These are phyloP conservation scores for Drosophila nr. perissopoda DNA, from an alignment of 2,888 invertebrate species.

Conservation along the genomic window DNA sequence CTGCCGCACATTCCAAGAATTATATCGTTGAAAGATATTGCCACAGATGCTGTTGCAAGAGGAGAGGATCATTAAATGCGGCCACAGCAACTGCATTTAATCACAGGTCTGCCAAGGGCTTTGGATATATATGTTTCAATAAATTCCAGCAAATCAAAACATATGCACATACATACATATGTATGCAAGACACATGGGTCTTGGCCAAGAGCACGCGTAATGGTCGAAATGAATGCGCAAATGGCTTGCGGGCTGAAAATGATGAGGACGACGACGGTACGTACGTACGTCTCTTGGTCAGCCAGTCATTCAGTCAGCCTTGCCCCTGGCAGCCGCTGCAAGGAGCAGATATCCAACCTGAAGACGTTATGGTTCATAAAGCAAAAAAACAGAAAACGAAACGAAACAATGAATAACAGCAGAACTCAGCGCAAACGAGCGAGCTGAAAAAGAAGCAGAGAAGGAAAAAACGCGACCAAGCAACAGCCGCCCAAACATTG, in stretches of 20 bases:
- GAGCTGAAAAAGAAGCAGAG: slow-evolving; percentile 15
- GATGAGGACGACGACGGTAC: slow-evolving; percentile 32
- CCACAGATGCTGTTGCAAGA: slow-evolving; percentile 9
- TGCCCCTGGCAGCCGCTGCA: slow-evolving; percentile 63
- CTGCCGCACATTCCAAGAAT: slow-evolving; percentile 63
- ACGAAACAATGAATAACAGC: slow-evolving; percentile 39
- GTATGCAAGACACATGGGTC: slow-evolving; percentile 5
- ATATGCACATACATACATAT: slow-evolving; percentile 21
- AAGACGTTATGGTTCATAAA: slow-evolving; percentile 81
- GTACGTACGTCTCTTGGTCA: neutral
- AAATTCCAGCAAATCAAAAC: slow-evolving; percentile 77
- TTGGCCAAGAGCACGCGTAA: slow-evolving; percentile 61
- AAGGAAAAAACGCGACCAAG: slow-evolving; percentile 52
- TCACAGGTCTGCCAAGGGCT: slow-evolving; percentile 58
- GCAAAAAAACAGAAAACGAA: slow-evolving; percentile 49
- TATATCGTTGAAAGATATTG: slow-evolving; percentile 59
- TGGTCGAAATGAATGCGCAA: slow-evolving; percentile 72
- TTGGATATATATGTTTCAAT: slow-evolving; percentile 76
- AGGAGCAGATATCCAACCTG: slow-evolving; percentile 45
- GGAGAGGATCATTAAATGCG: slow-evolving; percentile 66
- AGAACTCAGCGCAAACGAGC: slow-evolving; percentile 32
- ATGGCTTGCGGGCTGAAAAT: slow-evolving; percentile 65
- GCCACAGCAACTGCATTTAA: slow-evolving; percentile 64
- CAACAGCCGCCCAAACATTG: slow-evolving; percentile 73
- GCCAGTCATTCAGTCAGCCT: slow-evolving; percentile 46